These are phyloP conservation scores for Phrynosoma platyrhinos DNA, from an alignment of 2,113 vertebrate genomes.

Conservation along the genomic window DNA sequence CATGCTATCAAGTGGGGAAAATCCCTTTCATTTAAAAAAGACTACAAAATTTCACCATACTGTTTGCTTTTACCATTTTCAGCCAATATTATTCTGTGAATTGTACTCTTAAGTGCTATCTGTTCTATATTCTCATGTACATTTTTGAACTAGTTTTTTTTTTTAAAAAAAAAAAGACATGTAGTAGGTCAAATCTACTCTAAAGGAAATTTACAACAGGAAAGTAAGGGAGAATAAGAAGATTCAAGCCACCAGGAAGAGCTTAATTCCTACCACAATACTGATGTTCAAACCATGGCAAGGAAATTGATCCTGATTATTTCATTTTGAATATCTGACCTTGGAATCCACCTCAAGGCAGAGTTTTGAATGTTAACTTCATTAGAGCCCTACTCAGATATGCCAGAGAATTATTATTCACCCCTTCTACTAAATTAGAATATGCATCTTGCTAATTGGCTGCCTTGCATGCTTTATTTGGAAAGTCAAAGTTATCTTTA, in stretches of 20 bases:
- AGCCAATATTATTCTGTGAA: neutral
- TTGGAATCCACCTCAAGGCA: conserved; percentile 14
- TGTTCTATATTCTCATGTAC: neutral
- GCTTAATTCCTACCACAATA: neutral
- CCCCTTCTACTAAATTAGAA: conserved; percentile 23
- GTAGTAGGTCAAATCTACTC: neutral
- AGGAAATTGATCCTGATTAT: conserved; percentile 11
- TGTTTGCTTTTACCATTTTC: neutral
- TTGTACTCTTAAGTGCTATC: neutral
- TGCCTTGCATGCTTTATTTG: conserved; percentile 32
- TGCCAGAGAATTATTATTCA: conserved; percentile 18
- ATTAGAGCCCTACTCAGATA: conserved; percentile 6
- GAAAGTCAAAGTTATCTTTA: conserved; percentile 31
- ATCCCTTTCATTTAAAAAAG: neutral
- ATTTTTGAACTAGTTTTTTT: neutral
- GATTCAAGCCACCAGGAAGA: neutral
- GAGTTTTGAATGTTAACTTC: conserved; percentile 14
- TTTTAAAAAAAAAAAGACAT: neutral
- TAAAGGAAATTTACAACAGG: neutral
- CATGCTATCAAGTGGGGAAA: neutral
- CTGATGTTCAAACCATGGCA: neutral
- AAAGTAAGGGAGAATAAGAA: neutral
- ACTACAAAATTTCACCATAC: too few species aligned
- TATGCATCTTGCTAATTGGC: conserved; percentile 27
- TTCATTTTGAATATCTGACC: conserved; percentile 26